A percentile compares a stretch with the other conserved stretches of the same genome.
Evolutionary conservation across 92 coral and sea anemone species (phyloP).

Genomic region (Bergia puertoricense): DNA sequence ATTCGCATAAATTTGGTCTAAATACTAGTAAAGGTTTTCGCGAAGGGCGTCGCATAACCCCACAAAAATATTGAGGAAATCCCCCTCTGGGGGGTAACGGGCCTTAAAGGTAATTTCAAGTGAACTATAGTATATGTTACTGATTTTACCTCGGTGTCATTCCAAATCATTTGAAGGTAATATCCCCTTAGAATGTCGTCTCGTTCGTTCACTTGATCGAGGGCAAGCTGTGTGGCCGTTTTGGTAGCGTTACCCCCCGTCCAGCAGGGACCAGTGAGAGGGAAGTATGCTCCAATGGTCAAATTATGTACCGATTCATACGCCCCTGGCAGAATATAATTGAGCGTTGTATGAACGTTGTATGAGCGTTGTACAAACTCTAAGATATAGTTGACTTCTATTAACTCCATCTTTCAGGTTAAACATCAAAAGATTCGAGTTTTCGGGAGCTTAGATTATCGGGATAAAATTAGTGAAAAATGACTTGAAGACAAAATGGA

Average conservation of each 20-base stretch:
- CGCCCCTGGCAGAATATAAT: not conserved
- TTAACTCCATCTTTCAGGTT: too few relatives aligned
- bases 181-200: conserved; percentile 56
- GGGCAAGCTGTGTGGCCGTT: conserved; percentile 50
- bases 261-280: conserved; percentile 66
- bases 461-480: too few relatives aligned
- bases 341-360: not conserved
- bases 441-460: not conserved
- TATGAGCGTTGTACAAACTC: not conserved
- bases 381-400: not conserved
- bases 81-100: too few relatives aligned
- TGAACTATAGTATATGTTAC: too few relatives aligned
- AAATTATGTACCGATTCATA: conserved; percentile 14
- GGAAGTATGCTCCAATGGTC: conserved; percentile 66
- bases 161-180: conserved; percentile 47
- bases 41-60: too few relatives aligned
- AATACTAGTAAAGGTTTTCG: too few relatives aligned
- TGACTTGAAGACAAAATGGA: too few relatives aligned
- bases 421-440: too few relatives aligned
- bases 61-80: too few relatives aligned
- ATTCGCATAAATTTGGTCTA: too few relatives aligned
- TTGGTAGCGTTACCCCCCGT: conserved; percentile 57
- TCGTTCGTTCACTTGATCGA: conserved; percentile 60
- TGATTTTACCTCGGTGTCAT: conserved; percentile 60
- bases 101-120: too few relatives aligned